A percentile compares a stretch with the other conserved stretches of the same genome.
phyloP scores from a whole-genome alignment of 2,797 vertebrate species.

The Anisognathus igniventris region DNA sequence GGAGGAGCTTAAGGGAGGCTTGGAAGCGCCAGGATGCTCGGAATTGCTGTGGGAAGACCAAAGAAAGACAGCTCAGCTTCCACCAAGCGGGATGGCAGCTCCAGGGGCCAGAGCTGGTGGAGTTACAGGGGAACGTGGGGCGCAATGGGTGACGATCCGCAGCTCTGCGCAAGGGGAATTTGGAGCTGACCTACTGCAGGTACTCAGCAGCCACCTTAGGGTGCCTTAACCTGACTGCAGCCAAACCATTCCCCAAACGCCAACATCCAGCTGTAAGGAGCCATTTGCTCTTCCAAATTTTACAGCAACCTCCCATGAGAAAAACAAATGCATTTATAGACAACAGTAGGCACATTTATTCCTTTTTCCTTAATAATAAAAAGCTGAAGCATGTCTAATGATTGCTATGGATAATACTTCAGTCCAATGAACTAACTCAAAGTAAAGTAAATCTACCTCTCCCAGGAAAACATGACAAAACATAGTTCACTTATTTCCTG shows the following conservation, averaged over 20 bases:
- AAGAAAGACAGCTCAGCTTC: constrained; percentile 58
- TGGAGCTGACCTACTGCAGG: constrained; percentile 11
- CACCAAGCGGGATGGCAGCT: background rate
- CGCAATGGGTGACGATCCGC: background rate
- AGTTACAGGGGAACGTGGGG: background rate
- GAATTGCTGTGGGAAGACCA: constrained; percentile 78
- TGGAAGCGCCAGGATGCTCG: constrained; percentile 83
- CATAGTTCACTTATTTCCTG: background rate
- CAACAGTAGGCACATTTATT: background rate
- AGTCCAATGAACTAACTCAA: background rate
- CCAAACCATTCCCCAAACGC: background rate
- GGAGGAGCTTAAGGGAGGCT: constrained; percentile 80
- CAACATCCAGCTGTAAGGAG: constrained; percentile 7
- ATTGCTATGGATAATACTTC: background rate
- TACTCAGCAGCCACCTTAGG: constrained; percentile 41
- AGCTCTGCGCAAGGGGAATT: background rate
- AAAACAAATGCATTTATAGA: background rate
- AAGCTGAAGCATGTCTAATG: background rate
- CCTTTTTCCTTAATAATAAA: background rate
- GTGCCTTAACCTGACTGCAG: constrained; percentile 55
- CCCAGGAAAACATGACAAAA: background rate
- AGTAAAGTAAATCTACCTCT: background rate
- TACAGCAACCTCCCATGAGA: background rate
- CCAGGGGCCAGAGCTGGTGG: background rate
- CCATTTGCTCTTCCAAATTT: background rate